Percentiles rank a stretch among this genome's conserved stretches.
Conservation (phyloP, 2,888 invertebrate species). For the Maniola hyperantus region DNA sequence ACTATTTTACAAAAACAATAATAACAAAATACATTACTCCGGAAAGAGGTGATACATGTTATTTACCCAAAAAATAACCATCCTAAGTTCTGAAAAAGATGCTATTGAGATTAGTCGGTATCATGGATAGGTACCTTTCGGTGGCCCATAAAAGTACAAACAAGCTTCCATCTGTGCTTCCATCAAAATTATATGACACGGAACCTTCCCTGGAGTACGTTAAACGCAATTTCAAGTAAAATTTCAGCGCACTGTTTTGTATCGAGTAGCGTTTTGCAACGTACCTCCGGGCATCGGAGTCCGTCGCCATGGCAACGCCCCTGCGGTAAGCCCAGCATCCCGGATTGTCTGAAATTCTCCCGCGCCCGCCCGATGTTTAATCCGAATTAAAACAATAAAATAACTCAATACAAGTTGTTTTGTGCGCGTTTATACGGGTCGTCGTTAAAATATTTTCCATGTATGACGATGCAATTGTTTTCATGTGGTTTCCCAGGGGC, state of each 20-base stretch:
- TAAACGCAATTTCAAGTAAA: conserved; percentile 35
- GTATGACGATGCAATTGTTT: conserved; percentile 40
- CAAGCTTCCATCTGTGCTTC: conserved; percentile 7
- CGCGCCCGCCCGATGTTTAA: conserved; percentile 63
- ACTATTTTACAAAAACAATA: too few species aligned
- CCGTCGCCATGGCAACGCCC: conserved; percentile 77
- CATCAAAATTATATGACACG: conserved; percentile 23
- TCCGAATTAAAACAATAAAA: conserved; percentile 74
- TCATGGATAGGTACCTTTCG: neutral
- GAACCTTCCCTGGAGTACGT: conserved; percentile 34
- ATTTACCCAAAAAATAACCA: too few species aligned
- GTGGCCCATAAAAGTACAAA: conserved; percentile 11
- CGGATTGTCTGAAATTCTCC: conserved; percentile 70
- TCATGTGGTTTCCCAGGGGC: conserved; percentile 17
- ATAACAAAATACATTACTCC: too few species aligned
- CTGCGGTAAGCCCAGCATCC: conserved; percentile 62
- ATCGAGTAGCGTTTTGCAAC: conserved; percentile 48
- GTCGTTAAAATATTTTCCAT: conserved; percentile 56
- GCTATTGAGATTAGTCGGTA: neutral
- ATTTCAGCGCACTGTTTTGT: conserved; percentile 46
- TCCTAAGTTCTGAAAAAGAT: too few species aligned
- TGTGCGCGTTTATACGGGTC: conserved; percentile 45
- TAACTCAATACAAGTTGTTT: conserved; percentile 55
- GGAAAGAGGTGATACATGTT: too few species aligned
- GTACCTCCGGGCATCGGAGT: conserved; percentile 59